Evolutionary conservation across 2,113 vertebrate genomes (phyloP).

Genomic region (Vidua chalybeata): DNA sequence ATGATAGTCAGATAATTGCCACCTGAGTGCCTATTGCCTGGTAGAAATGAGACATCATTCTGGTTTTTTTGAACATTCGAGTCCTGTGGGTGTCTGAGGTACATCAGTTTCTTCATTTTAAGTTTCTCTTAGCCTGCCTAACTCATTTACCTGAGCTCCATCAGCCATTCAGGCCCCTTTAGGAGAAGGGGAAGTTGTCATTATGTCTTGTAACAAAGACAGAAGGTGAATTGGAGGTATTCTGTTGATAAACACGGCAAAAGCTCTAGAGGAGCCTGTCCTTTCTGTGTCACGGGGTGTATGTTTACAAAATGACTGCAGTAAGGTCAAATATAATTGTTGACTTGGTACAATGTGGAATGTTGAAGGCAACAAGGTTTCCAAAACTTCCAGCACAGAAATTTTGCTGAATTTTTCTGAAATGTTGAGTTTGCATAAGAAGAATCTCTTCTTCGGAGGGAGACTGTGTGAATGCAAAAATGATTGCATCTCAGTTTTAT

Average conservation of each 20-base stretch:
- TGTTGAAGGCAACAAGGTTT: background rate
- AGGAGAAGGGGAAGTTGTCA: background rate
- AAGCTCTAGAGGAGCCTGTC: background rate
- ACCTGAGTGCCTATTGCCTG: background rate
- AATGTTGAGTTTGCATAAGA: background rate
- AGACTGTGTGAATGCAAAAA: background rate
- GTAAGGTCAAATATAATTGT: background rate
- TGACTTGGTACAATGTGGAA: background rate
- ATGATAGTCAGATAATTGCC: background rate
- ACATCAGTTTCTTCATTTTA: background rate
- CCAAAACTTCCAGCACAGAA: background rate
- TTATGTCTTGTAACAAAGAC: background rate
- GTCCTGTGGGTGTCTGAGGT: background rate
- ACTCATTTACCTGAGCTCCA: background rate
- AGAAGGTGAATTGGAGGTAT: background rate
- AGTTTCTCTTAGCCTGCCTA: background rate
- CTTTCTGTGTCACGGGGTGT: background rate
- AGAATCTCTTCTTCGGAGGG: background rate
- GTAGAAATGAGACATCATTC: background rate
- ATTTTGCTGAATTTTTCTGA: background rate
- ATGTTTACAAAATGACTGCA: background rate
- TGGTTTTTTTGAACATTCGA: background rate
- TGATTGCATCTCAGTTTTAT: background rate
- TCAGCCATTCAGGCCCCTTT: background rate
- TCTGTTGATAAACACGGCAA: background rate